These are phyloP conservation scores for Coracopsis vasa DNA, from an alignment of 2,113 vertebrate genomes.

Conservation along the genomic window DNA sequence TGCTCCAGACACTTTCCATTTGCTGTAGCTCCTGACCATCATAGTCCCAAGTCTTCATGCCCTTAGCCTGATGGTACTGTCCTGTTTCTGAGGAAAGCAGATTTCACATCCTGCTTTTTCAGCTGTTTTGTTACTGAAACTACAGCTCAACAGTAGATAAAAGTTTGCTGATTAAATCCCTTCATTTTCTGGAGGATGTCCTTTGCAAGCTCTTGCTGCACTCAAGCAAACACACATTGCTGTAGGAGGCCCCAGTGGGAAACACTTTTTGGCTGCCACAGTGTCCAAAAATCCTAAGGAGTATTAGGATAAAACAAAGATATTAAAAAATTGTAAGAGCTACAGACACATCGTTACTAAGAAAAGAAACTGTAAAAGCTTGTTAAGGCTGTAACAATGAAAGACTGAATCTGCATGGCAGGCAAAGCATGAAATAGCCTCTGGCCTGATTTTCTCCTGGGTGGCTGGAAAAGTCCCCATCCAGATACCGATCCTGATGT, in stretches of 20 bases:
- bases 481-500: not conserved
- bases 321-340: not conserved
- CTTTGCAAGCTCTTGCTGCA: not conserved
- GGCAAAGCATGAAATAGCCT: not conserved
- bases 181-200: not conserved
- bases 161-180: not conserved
- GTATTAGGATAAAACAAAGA: not conserved
- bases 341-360: not conserved
- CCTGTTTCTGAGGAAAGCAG: not conserved
- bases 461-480: not conserved
- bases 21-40: not conserved
- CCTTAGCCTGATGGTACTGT: not conserved
- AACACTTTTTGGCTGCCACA: not conserved
- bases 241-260: not conserved
- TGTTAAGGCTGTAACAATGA: not conserved
- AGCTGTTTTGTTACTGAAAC: not conserved
- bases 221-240: fast-evolving
- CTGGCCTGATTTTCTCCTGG: not conserved
- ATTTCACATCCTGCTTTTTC: not conserved
- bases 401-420: not conserved
- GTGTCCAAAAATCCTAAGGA: not conserved
- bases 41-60: fast-evolving
- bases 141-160: not conserved
- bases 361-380: not conserved
- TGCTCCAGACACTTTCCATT: not conserved